phyloP scores from a whole-genome alignment of 2,888 invertebrate genomes.

The Conchocele bisecta region DNA sequence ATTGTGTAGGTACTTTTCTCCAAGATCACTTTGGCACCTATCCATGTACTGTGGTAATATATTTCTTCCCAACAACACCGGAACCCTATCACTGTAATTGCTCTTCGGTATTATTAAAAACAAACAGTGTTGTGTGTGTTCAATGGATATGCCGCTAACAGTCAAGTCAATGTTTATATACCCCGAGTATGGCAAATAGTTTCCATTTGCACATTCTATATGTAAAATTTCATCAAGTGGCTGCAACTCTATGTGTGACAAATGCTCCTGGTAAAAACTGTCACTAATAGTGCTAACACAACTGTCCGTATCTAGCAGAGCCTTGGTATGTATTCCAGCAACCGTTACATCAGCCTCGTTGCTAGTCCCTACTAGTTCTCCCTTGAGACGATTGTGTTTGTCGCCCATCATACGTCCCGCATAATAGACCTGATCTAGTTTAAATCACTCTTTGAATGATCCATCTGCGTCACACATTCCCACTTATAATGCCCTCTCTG shows the following conservation, averaged over 20 bases:
- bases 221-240: background rate
- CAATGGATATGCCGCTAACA: background rate
- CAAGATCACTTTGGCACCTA: background rate
- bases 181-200: background rate
- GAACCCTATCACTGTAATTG: background rate
- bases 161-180: background rate
- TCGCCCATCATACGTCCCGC: background rate
- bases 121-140: background rate
- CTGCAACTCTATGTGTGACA: background rate
- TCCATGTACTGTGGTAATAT: background rate
- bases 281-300: background rate
- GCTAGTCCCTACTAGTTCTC: background rate
- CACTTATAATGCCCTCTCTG: background rate
- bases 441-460: background rate
- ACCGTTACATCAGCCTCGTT: background rate
- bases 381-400: background rate
- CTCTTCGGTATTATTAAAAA: conserved; percentile 1
- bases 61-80: too few relatives aligned
- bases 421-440: background rate
- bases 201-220: background rate
- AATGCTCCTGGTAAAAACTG: background rate
- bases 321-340: background rate
- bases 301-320: background rate
- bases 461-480: background rate
- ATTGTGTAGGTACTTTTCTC: conserved; percentile 2